Evolutionary conservation across 2,797 vertebrate species (phyloP).

Genomic region (Danio albolineatus): DNA sequence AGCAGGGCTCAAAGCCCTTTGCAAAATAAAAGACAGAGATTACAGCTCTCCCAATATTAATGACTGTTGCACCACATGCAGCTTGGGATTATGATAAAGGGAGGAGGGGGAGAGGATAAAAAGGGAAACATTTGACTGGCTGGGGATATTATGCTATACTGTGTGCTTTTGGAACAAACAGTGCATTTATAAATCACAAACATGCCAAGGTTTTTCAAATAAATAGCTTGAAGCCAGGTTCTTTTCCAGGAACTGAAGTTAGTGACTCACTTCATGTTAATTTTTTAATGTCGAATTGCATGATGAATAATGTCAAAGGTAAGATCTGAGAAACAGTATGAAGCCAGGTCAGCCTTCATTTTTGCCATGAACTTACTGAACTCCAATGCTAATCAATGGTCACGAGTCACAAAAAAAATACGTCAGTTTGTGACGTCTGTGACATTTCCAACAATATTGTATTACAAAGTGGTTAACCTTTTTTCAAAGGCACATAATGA

Average conservation of each 20-base stretch:
- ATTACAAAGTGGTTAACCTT: slow-evolving; percentile 33
- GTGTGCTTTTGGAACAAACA: not conserved
- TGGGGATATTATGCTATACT: slow-evolving; percentile 16
- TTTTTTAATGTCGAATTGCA: not conserved
- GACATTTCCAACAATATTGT: slow-evolving; percentile 33
- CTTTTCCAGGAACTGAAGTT: not conserved
- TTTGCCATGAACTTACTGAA: not conserved
- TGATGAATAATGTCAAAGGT: not conserved
- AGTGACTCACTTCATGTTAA: not conserved
- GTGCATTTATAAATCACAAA: slow-evolving; percentile 11
- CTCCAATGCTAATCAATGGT: slow-evolving; percentile 13
- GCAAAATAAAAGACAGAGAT: slow-evolving; percentile 48
- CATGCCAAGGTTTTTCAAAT: not conserved
- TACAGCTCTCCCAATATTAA: slow-evolving; percentile 50
- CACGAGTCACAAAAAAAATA: slow-evolving; percentile 5
- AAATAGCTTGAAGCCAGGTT: not conserved
- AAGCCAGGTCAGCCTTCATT: slow-evolving; percentile 18
- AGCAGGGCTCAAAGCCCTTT: slow-evolving; percentile 39
- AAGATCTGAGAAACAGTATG: slow-evolving; percentile 5
- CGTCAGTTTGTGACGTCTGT: slow-evolving; percentile 29
- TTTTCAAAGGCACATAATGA: slow-evolving; percentile 35
- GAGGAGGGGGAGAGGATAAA: slow-evolving; percentile 44
- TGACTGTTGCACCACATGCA: slow-evolving; percentile 48
- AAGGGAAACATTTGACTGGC: slow-evolving; percentile 8
- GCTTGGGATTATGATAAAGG: slow-evolving; percentile 54